Evolutionary conservation across 2,113 vertebrate genomes (phyloP).

Genomic region (Scatophagus argus): DNA sequence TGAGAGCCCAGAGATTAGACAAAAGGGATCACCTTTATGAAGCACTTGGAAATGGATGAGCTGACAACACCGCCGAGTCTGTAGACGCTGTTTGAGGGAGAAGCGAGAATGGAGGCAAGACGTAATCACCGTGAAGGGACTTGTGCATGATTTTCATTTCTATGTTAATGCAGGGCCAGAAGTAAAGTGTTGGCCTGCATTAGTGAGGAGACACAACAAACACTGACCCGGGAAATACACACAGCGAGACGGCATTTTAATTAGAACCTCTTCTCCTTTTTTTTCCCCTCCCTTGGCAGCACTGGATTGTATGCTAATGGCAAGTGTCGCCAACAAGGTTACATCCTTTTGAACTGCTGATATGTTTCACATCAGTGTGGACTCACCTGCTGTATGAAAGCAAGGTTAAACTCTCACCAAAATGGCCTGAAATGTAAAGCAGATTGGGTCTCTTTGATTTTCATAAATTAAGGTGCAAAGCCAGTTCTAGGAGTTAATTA

Average conservation of each 20-base stretch:
- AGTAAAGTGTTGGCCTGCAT: constrained; percentile 47
- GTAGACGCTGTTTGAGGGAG: neutral
- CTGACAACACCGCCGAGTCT: neutral
- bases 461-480: neutral
- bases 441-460: neutral
- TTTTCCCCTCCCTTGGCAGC: neutral
- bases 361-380: neutral
- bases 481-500: neutral
- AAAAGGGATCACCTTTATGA: constrained; percentile 53
- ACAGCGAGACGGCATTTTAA: constrained; percentile 34
- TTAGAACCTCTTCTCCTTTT: constrained; percentile 7
- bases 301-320: neutral
- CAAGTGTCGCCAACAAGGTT: neutral
- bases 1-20: constrained; percentile 34
- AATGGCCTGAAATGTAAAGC: neutral
- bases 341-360: neutral
- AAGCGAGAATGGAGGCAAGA: neutral
- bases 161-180: constrained; percentile 79
- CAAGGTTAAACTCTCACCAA: neutral
- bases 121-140: constrained; percentile 67
- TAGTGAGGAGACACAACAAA: constrained; percentile 38
- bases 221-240: constrained; percentile 14
- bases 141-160: constrained; percentile 84
- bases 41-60: constrained; percentile 40
- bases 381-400: neutral